phyloP scores from a whole-genome alignment of 2,888 invertebrate genomes.

The Choristoneura rosaceana region DNA sequence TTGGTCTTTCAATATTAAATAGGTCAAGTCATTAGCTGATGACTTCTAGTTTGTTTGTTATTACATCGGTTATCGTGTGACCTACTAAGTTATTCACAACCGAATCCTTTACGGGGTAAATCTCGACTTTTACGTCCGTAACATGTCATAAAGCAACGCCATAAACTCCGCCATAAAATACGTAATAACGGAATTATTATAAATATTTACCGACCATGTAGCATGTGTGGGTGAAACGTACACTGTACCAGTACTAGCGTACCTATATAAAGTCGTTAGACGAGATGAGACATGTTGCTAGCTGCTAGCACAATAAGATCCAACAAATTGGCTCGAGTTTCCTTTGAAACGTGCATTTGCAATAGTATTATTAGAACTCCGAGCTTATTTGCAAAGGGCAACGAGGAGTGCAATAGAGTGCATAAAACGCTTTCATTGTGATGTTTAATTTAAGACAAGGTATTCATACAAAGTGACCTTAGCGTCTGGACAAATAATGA shows the following conservation, averaged over 20 bases:
- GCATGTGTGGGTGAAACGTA: slow-evolving; percentile 39
- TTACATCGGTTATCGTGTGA: slow-evolving; percentile 47
- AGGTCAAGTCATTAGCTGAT: slow-evolving; percentile 26
- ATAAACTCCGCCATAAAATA: slow-evolving; percentile 77
- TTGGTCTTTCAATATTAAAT: slow-evolving; percentile 13
- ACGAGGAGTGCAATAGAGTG: slow-evolving; percentile 12
- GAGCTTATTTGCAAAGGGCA: slow-evolving; percentile 35
- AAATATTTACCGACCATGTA: slow-evolving; percentile 68
- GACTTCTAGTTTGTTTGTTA: background rate
- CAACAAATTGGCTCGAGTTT: slow-evolving; percentile 38
- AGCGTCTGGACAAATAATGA: no score
- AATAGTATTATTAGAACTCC: slow-evolving; percentile 38
- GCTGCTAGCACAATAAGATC: slow-evolving; percentile 38
- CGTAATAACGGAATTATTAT: slow-evolving; percentile 74
- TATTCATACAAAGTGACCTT: background rate
- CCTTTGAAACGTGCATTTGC: slow-evolving; percentile 41
- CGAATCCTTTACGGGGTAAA: slow-evolving; percentile 73
- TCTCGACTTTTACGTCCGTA: slow-evolving; percentile 80
- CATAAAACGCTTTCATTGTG: background rate
- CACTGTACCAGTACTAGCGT: slow-evolving; percentile 48
- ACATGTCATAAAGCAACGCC: slow-evolving; percentile 77
- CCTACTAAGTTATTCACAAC: slow-evolving; percentile 76
- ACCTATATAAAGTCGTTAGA: slow-evolving; percentile 37
- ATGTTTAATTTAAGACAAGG: background rate
- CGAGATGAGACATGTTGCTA: slow-evolving; percentile 29